Base-by-base conservation (phyloP, 2,888 invertebrate genomes). In the Aplocera efformata region DNA sequence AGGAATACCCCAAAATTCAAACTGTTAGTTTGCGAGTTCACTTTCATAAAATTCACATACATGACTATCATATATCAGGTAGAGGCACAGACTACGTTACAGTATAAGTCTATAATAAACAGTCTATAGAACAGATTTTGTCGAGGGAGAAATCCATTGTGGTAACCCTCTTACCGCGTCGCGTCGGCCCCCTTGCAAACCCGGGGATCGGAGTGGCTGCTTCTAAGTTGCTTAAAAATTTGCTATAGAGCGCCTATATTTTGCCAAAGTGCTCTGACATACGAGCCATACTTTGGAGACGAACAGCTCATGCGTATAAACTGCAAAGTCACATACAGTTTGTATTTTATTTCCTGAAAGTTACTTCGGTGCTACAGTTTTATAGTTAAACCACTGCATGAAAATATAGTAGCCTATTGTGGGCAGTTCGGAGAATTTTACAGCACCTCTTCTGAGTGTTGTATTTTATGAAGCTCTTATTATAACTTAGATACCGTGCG, bases 121-220 rank as follows among this genome's bases (percentile, higher is more conserved):
- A 60, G 47, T 48, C 35, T 50, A 50, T 48, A 50, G 50, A 50
- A 55, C 73, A 76, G 79, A 79, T 81, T 81, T 76, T 59, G 76
- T 58, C 63, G 72, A 66, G 82, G 83, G 77, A 72, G 65, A 71
- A 73, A 69, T 72, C 79, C 67, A 81, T 86, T 86, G 84, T 86
- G 68, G 69, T 69, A 72, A 81, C 85, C 85, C 85, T 83, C 84
- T 78, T 77, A 73, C 61, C 13, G 13, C 13, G 13, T 5, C 13
- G 60, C 61, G 61, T 53, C 71, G 57, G 60, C 56, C 75, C 75
- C 68, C 66, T 66, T 56, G 62, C 63, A 56, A 62, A 68, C 61
- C 71, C 70, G 71, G 70, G 79, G 79, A 78, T 65, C 62, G 59
- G 70, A 65, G 56, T 66, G 67, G 57, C 63, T 64, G 63, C 60